Percentiles rank a stretch among this genome's conserved stretches.
These are phyloP conservation scores for Machimus rusticus DNA, from an alignment of 2,888 invertebrate genomes.

Conservation along the genomic window DNA sequence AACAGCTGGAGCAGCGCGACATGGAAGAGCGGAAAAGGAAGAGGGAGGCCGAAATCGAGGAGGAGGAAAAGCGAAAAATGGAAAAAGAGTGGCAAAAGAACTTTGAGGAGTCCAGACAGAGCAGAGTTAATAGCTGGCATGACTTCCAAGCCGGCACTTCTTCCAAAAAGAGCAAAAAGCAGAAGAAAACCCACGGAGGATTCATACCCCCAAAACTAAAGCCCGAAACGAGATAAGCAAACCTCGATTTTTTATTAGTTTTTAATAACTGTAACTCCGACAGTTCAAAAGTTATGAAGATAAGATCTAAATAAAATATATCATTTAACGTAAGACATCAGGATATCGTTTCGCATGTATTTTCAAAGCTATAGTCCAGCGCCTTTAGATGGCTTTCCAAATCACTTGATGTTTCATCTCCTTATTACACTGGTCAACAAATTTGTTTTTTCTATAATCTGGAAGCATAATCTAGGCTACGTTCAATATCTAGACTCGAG, in stretches of 20 bases:
- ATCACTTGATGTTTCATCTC: not conserved
- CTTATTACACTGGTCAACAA: no score
- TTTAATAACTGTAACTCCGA: not conserved
- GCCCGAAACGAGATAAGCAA: slow-evolving; percentile 81
- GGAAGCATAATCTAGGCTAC: no score
- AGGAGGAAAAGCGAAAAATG: slow-evolving; percentile 86
- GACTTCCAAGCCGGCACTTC: slow-evolving; percentile 78
- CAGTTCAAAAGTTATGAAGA: not conserved
- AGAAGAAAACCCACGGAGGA: slow-evolving; percentile 76
- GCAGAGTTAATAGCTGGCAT: slow-evolving; percentile 92
- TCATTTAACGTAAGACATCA: not conserved
- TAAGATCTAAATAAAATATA: not conserved
- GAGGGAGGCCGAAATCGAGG: slow-evolving; percentile 91
- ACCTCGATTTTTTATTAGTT: not conserved
- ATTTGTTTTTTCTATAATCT: no score
- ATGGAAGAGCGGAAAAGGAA: slow-evolving; percentile 94
- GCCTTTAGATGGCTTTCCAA: not conserved
- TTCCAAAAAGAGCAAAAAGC: slow-evolving; percentile 75
- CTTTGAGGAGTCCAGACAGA: slow-evolving; percentile 96
- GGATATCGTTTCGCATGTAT: not conserved
- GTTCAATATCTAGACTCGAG: no score
- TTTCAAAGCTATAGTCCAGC: not conserved
- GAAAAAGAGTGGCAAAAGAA: slow-evolving; percentile 99
- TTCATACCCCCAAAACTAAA: slow-evolving; percentile 94
- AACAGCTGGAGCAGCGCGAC: slow-evolving; percentile 86